A percentile compares a stretch with the other conserved stretches of the same genome.
These are phyloP conservation scores for Tachycineta bicolor DNA, from an alignment of 2,113 vertebrate species.

Conservation along the genomic window DNA sequence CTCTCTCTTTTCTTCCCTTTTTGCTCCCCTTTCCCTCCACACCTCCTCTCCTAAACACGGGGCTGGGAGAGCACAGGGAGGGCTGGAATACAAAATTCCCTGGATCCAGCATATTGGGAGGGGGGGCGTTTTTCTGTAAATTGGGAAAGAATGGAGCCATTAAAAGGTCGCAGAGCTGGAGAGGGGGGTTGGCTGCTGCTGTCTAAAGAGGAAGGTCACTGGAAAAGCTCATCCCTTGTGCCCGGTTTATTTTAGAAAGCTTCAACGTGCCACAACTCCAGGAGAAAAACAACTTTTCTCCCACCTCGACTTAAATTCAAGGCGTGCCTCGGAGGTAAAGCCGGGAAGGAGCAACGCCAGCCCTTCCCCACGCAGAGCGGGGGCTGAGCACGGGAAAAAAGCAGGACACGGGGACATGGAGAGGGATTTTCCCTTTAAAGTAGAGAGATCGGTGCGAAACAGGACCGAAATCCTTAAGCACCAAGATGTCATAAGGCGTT, in stretches of 20 bases:
- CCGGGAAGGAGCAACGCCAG: background rate
- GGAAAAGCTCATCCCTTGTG: background rate
- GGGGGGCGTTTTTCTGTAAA: background rate
- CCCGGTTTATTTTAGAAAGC: background rate
- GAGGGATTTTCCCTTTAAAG: background rate
- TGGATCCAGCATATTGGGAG: background rate
- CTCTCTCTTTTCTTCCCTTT: conserved; percentile 10
- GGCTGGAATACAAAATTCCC: background rate
- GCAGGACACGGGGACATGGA: background rate
- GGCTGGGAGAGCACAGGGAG: background rate
- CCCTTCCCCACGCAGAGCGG: background rate
- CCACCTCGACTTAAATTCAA: background rate
- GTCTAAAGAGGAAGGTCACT: background rate
- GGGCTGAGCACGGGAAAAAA: background rate
- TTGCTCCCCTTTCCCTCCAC: background rate
- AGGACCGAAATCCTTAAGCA: background rate
- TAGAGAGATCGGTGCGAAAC: background rate
- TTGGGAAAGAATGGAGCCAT: background rate
- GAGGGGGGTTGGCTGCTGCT: background rate
- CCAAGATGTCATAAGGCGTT: background rate
- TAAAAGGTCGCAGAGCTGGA: background rate
- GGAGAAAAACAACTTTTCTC: background rate
- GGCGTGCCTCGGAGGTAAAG: background rate
- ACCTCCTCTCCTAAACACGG: background rate
- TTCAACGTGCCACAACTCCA: background rate